These are phyloP conservation scores for Tribolium freemani DNA, from an alignment of 2,888 invertebrate genomes.

Conservation along the genomic window DNA sequence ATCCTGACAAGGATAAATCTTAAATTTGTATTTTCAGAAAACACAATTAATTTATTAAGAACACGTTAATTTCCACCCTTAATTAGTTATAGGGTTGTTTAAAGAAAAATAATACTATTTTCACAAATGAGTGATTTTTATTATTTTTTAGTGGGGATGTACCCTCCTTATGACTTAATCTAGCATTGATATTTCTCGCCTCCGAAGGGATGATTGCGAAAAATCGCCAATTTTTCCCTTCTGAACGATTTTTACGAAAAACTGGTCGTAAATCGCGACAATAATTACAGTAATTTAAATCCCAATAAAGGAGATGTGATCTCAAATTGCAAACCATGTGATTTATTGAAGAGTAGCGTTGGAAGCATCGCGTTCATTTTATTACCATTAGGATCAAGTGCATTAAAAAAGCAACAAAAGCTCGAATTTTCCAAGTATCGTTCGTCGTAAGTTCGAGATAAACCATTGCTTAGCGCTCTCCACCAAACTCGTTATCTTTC, in stretches of 20 bases:
- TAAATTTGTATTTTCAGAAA: no score
- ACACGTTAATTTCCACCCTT: no score
- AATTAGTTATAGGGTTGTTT: no score
- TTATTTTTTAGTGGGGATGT: background rate
- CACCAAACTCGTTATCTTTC: slow-evolving; percentile 1
- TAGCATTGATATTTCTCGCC: slow-evolving; percentile 35
- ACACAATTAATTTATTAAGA: no score
- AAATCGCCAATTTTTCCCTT: background rate
- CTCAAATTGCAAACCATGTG: no score
- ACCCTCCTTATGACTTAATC: slow-evolving; percentile 12
- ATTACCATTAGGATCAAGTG: background rate
- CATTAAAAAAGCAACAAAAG: slow-evolving; percentile 14
- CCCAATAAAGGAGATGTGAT: no score
- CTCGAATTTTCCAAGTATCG: slow-evolving; percentile 10
- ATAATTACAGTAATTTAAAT: no score
- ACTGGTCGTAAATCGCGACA: background rate
- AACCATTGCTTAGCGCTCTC: slow-evolving; percentile 6
- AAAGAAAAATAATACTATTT: no score
- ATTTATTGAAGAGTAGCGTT: background rate
- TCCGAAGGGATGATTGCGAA: background rate
- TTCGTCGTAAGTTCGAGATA: background rate
- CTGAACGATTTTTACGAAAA: background rate
- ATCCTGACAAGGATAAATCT: no score
- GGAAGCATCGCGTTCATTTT: background rate
- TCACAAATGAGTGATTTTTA: background rate